These are phyloP conservation scores for Eufriesea mexicana DNA, from an alignment of 1,140 invertebrate species.

Conservation along the genomic window DNA sequence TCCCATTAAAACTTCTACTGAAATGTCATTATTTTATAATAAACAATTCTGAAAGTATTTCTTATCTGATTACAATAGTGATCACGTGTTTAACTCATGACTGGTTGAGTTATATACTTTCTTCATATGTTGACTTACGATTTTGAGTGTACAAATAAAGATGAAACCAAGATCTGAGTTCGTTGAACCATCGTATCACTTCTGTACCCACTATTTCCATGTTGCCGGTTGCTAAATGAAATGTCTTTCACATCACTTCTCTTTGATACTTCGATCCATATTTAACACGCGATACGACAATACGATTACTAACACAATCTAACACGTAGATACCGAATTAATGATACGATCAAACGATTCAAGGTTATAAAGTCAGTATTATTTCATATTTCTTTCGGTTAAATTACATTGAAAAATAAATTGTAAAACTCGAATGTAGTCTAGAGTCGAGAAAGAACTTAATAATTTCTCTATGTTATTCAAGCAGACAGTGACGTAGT, in stretches of 20 bases:
- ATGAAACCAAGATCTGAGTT: constrained; percentile 72
- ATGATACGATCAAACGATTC: not conserved
- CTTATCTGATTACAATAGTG: not conserved
- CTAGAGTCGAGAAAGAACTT: not conserved
- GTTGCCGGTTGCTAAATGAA: constrained; percentile 40
- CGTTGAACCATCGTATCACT: constrained; percentile 75
- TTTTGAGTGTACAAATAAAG: constrained; percentile 71
- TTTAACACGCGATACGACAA: constrained; percentile 23
- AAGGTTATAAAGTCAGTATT: constrained; percentile 7
- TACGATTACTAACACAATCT: constrained; percentile 3
- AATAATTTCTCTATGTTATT: not conserved
- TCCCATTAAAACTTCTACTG: not conserved
- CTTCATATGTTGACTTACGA: constrained; percentile 67
- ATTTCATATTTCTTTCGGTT: not conserved
- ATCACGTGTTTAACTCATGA: not conserved
- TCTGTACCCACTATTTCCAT: constrained; percentile 72
- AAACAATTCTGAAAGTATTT: not conserved
- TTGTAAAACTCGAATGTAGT: not conserved
- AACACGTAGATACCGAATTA: not conserved
- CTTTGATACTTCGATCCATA: constrained; percentile 23
- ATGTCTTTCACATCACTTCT: constrained; percentile 30
- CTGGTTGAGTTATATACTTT: not conserved
- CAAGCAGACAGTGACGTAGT: not conserved
- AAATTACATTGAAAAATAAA: not conserved
- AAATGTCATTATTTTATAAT: too few species aligned